Conservation (phyloP, 2,888 invertebrate species). For the Bibio marci region DNA sequence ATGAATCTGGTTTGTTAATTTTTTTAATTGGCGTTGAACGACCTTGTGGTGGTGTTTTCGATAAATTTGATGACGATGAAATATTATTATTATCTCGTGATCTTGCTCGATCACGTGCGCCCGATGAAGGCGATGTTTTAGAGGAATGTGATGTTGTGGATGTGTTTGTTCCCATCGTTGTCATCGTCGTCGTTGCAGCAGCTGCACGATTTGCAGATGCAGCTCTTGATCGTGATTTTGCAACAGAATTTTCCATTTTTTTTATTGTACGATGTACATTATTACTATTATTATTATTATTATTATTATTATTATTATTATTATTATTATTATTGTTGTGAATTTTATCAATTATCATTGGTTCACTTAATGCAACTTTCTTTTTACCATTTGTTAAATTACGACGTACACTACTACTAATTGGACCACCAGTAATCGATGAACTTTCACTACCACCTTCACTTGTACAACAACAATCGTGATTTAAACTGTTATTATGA, state of each 20-base stretch:
- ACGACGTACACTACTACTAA: constrained; percentile 12
- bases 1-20: constrained; percentile 29
- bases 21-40: constrained; percentile 18
- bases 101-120: constrained; percentile 39
- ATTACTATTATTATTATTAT: constrained; percentile 14
- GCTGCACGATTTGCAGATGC: constrained; percentile 35
- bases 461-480: constrained; percentile 37
- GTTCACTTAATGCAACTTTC: constrained; percentile 39
- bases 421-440: constrained; percentile 37
- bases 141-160: no score
- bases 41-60: constrained; percentile 16
- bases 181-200: no score
- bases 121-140: constrained; percentile 33
- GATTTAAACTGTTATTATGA: constrained; percentile 4
- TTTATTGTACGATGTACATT: constrained; percentile 8
- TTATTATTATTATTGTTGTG: constrained; percentile 5
- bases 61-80: constrained; percentile 26
- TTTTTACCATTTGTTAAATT: constrained; percentile 26
- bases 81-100: constrained; percentile 44
- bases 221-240: constrained; percentile 31
- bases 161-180: no score
- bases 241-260: constrained; percentile 13
- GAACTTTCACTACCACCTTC: constrained; percentile 67
- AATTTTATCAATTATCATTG: constrained; percentile 17
- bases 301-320: background rate